phyloP scores from a whole-genome alignment of 1,140 invertebrate genomes.

The Drosophila setifemur region DNA sequence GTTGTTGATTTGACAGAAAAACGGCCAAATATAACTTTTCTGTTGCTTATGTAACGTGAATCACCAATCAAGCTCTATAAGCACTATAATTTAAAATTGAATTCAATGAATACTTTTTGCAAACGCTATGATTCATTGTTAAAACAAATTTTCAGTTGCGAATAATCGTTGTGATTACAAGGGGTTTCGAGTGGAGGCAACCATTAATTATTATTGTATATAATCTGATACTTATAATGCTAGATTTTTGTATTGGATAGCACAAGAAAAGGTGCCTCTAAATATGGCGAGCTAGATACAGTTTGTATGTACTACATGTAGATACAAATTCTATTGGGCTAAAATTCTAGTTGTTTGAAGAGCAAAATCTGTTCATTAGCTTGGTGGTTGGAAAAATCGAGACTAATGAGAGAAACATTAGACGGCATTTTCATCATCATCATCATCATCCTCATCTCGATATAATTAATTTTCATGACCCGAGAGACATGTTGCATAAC shows the following conservation, averaged over 20 bases:
- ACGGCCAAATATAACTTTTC: background rate
- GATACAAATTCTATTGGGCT: too few relatives aligned
- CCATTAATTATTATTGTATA: too few relatives aligned
- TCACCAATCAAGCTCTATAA: background rate
- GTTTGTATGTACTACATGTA: background rate
- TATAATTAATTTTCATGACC: slow-evolving; percentile 17
- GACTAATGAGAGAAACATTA: slow-evolving; percentile 29
- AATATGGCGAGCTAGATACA: background rate
- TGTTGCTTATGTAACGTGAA: background rate
- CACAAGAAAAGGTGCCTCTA: background rate
- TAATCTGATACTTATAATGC: too few relatives aligned
- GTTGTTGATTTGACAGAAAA: background rate
- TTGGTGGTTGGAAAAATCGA: background rate
- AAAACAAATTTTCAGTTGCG: too few relatives aligned
- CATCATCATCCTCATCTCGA: too few relatives aligned
- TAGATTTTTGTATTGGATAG: too few relatives aligned
- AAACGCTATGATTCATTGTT: too few relatives aligned
- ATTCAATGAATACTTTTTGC: background rate
- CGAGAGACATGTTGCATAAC: slow-evolving; percentile 25
- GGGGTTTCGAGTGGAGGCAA: too few relatives aligned
- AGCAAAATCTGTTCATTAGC: too few relatives aligned
- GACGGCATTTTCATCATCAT: background rate
- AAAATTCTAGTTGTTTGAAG: background rate
- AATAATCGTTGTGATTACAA: too few relatives aligned
- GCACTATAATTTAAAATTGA: background rate